Evolutionary conservation across 2,797 vertebrate species (phyloP).

Genomic region (Enteromius afrohamiltoni): DNA sequence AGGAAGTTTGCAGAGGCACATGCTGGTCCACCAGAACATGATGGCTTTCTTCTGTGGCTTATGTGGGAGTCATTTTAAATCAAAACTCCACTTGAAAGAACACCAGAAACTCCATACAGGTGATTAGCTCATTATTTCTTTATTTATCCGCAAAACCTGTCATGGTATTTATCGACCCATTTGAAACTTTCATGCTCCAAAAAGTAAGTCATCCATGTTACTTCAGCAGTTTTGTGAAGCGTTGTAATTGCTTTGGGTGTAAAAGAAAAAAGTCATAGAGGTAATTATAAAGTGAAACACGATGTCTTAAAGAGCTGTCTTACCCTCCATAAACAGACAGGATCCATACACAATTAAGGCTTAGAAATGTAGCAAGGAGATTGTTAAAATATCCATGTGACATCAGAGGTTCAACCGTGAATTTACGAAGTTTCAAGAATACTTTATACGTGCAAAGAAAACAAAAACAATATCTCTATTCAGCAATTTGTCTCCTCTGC

Average conservation of each 20-base stretch:
- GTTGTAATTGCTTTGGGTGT: neutral
- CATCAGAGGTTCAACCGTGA: too few relatives aligned
- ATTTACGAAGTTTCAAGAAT: too few relatives aligned
- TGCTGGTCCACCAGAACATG: conserved; percentile 52
- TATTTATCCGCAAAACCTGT: neutral
- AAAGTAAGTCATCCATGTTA: neutral
- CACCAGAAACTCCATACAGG: conserved; percentile 54
- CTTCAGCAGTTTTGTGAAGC: neutral
- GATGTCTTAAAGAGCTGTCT: too few relatives aligned
- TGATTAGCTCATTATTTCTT: conserved; percentile 39
- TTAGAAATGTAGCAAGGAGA: too few relatives aligned
- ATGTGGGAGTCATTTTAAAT: conserved; percentile 49
- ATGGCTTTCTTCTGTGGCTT: conserved; percentile 45
- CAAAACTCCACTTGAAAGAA: conserved; percentile 52
- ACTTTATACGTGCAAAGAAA: too few relatives aligned
- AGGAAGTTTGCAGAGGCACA: conserved; percentile 44
- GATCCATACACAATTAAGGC: too few relatives aligned
- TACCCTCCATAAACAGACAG: too few relatives aligned
- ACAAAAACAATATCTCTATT: too few relatives aligned
- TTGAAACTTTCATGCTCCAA: neutral
- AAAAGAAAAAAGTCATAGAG: neutral
- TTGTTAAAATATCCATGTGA: too few relatives aligned
- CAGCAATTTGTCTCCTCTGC: too few relatives aligned
- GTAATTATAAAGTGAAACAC: too few relatives aligned
- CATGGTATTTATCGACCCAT: neutral